phyloP scores from a whole-genome alignment of 2,113 vertebrate species.

The Colinus virginianus region DNA sequence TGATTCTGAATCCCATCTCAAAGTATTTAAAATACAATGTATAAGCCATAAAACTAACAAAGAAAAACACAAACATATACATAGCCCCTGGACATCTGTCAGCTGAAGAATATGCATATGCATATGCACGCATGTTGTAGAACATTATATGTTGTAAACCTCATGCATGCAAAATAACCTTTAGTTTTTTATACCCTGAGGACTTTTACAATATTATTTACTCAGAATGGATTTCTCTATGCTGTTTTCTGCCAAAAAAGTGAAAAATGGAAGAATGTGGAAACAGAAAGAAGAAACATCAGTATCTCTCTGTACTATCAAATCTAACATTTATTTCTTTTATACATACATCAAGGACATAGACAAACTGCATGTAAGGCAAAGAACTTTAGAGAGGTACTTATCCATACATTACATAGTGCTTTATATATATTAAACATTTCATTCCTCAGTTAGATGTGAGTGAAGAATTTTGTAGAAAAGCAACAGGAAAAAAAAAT shows the following conservation, averaged over 20 bases:
- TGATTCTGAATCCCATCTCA: not conserved
- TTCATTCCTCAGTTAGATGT: not conserved
- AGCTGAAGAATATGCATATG: not conserved
- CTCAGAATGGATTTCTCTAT: not conserved
- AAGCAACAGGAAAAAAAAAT: not conserved
- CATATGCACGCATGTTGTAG: not conserved
- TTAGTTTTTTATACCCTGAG: not conserved
- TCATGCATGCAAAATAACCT: not conserved
- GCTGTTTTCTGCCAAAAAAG: not conserved
- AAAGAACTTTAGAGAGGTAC: not conserved
- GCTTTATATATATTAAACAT: not conserved
- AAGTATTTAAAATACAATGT: not conserved
- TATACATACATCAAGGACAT: not conserved
- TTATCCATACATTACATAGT: not conserved
- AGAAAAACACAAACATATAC: not conserved
- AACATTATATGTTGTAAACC: not conserved
- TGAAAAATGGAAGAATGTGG: not conserved
- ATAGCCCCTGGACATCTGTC: not conserved
- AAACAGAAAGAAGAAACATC: not conserved
- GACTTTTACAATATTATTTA: not conserved
- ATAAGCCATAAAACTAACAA: not conserved
- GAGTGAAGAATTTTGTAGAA: not conserved
- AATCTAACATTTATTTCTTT: not conserved
- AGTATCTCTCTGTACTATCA: not conserved
- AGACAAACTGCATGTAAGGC: not conserved